Base-by-base conservation (phyloP, 1,140 invertebrate genomes). In the Listronotus oregonensis region DNA sequence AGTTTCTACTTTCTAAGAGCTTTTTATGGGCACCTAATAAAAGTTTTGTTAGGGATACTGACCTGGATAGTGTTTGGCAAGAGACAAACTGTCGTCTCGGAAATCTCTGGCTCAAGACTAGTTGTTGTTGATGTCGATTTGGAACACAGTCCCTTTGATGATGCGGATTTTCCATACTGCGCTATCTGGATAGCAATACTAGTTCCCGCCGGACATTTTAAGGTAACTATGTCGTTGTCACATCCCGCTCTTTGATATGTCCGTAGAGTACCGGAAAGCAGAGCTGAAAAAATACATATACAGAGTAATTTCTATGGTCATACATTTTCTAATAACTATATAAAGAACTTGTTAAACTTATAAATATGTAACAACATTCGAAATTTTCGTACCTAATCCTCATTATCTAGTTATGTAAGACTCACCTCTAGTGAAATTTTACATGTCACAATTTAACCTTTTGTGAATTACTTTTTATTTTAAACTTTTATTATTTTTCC, bases 191-290 rank as follows among this genome's bases (percentile, higher is more conserved):
- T 91, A 62, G 89, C 90, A 70, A 96, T 94, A 62, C 90, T 90
- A 3, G 94, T 96, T 37, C 91, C 91, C 6, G 87, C 80, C 11
- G 93, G 93, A 82, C 95, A 96, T 66, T 88, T 87, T 43, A 96
- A 84, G 17, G 86, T 86, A 77, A 96, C 87, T 73, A 86, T 84
- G 73, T 96, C 90, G 55, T 92, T 91, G 76, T 96, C 92, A 79
- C 95, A 97, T 3, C 90, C 89, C 5, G 89, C 90, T 70, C 89
- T 86, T 78, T 96, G 92, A 80, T 93, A 94, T 56, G 93, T 95
- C 72, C 90, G 85, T 66, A 97, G 82, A 12, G 93, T 95, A 40
- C 91, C 91, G 73, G 92, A 89, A 67, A 96, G 86, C 57, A 95
- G 84, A 74, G 91, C 94, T 96, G 84, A 34, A 64, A 59, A 51